Evolutionary conservation across 92 coral and sea anemone species (phyloP), one percentile per base, ranked within the genome.

Genomic region (Desmophyllum pertusum): DNA sequence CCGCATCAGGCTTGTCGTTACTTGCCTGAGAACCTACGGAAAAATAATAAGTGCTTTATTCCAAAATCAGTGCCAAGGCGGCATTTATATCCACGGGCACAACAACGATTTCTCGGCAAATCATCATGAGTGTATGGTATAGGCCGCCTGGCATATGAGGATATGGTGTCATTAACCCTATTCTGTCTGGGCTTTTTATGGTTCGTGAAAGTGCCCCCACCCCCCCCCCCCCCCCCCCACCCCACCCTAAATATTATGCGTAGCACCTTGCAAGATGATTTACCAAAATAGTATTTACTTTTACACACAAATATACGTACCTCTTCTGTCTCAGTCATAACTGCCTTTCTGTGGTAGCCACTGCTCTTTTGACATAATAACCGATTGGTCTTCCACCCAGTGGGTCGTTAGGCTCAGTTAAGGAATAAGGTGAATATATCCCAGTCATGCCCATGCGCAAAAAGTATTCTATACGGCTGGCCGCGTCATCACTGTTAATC

Each of bases 381-480:
- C 88, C 88, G 8, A 76, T 41, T 0, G 88, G 88, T 52, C 80
- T 62, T 15, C 73, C 70, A 15, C 78, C 77, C 21, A 83, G 71
- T 6, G 78, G 40, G n/a, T 84, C 88, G 4, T 27, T 29, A 14
- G 62, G 29, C 1, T 65, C 41, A 21, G 74, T 38, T 18, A 68
- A 35, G 19, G 88, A 75, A 14, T 84, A 84, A 19, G 82, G 76
- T 84, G 36, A 75, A 84, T 13, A 84, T 17, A 37, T 84, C 88
- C 88, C 88, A 84, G 82, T 75, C 88, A 40, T 84, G 88, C 0
- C 88, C 88, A 6, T 84, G 88, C 23, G 88, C 74, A 41, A 84
- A 84, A 7, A 80, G 86, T 8, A 83, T 73, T 29, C 86, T 57
- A 38, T 83, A 83, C 51, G 57, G 70, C 38, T 72, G 86, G 18